Conservation (phyloP, 2,113 vertebrate genomes). For the Thinocorus orbignyianus region DNA sequence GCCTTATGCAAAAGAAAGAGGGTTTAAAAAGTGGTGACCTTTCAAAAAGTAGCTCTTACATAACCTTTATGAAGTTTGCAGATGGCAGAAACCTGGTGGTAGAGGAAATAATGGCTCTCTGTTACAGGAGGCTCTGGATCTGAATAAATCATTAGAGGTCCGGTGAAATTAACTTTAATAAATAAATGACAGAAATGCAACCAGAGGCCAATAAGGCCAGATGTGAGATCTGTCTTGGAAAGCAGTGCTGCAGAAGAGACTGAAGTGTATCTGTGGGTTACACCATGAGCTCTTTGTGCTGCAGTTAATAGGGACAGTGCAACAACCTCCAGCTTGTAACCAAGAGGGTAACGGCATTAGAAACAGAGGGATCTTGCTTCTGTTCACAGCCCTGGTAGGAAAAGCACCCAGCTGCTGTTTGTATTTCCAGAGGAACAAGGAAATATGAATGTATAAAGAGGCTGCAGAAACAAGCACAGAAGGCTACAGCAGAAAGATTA, state of each 20-base stretch:
- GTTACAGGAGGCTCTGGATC: not conserved
- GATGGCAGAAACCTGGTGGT: not conserved
- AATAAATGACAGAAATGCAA: not conserved
- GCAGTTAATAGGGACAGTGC: not conserved
- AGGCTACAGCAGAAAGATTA: not conserved
- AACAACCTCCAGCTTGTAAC: not conserved
- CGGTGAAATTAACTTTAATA: not conserved
- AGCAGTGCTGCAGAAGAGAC: not conserved
- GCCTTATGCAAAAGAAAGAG: not conserved
- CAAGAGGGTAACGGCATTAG: not conserved
- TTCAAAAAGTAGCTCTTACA: not conserved
- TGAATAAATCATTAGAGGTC: not conserved
- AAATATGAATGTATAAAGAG: not conserved
- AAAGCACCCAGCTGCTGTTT: not conserved
- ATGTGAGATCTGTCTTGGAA: not conserved
- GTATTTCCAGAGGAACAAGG: not conserved
- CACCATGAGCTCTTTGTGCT: not conserved
- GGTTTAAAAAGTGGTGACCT: not conserved
- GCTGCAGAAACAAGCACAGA: not conserved
- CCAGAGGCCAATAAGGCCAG: not conserved
- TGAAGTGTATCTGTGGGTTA: not conserved
- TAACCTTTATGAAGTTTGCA: not conserved
- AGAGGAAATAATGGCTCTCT: not conserved
- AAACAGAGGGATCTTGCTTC: not conserved
- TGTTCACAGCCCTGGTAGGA: not conserved